These are phyloP conservation scores for Rhabdomys dilectus DNA, from an alignment of 2,113 vertebrate genomes.

Conservation along the genomic window DNA sequence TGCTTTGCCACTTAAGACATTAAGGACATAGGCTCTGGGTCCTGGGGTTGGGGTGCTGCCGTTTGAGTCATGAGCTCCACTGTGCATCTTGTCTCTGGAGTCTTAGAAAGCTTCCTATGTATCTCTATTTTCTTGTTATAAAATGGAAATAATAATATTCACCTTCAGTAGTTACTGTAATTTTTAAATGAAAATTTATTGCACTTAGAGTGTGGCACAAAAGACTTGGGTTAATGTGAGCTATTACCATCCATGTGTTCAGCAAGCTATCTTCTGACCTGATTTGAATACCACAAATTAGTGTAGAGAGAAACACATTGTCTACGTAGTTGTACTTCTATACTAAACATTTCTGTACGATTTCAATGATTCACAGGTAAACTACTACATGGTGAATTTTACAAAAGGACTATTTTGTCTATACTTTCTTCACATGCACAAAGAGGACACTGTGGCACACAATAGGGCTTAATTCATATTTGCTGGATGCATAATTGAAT, in stretches of 20 bases:
- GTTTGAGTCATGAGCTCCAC: neutral
- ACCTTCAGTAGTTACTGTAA: neutral
- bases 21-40: neutral
- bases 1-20: neutral
- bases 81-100: neutral
- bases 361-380: neutral
- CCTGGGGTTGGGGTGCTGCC: neutral
- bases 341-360: neutral
- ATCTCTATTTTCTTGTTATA: constrained; percentile 8
- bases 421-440: neutral
- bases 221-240: neutral
- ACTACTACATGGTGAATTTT: neutral
- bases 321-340: neutral
- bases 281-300: neutral
- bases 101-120: neutral
- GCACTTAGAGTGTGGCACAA: neutral
- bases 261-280: neutral
- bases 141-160: neutral
- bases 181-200: constrained; percentile 13
- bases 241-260: neutral
- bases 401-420: neutral
- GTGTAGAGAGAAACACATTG: neutral
- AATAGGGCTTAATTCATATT: neutral
- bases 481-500: neutral
- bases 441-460: neutral